phyloP scores from a whole-genome alignment of 1,140 invertebrate species.

The Drosophila ambigua region DNA sequence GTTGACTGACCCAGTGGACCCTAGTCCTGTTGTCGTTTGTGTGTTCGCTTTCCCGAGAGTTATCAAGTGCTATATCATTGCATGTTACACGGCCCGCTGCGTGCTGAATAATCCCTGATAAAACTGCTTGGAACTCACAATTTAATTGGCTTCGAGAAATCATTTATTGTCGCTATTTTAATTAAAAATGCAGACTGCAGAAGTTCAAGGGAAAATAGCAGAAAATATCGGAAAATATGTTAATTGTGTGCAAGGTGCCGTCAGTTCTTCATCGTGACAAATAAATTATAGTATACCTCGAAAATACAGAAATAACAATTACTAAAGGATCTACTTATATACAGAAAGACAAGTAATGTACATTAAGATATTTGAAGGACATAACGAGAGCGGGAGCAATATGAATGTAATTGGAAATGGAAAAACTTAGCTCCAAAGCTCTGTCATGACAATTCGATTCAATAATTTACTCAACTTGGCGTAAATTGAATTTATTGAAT shows the following conservation, averaged over 20 bases:
- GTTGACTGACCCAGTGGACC: slow-evolving; percentile 12
- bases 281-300: too few relatives aligned
- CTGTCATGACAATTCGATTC: slow-evolving; percentile 18
- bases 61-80: slow-evolving; percentile 1
- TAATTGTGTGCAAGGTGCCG: too few relatives aligned
- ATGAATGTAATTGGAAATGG: background rate
- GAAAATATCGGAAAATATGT: too few relatives aligned
- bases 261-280: too few relatives aligned
- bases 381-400: too few relatives aligned
- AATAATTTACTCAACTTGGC: slow-evolving; percentile 42
- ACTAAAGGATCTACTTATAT: background rate
- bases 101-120: slow-evolving; percentile 3
- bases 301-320: too few relatives aligned
- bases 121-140: background rate
- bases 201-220: background rate
- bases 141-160: slow-evolving; percentile 14
- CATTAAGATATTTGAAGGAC: slow-evolving; percentile 27
- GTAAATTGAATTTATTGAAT: slow-evolving; percentile 59
- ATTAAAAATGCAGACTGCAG: background rate
- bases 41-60: background rate
- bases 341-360: background rate
- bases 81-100: background rate
- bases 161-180: background rate
- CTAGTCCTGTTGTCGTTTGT: background rate
- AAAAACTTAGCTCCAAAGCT: slow-evolving; percentile 8